These are phyloP conservation scores for Pseudomugil tenellus DNA, from an alignment of 2,797 vertebrate species.

Conservation along the genomic window DNA sequence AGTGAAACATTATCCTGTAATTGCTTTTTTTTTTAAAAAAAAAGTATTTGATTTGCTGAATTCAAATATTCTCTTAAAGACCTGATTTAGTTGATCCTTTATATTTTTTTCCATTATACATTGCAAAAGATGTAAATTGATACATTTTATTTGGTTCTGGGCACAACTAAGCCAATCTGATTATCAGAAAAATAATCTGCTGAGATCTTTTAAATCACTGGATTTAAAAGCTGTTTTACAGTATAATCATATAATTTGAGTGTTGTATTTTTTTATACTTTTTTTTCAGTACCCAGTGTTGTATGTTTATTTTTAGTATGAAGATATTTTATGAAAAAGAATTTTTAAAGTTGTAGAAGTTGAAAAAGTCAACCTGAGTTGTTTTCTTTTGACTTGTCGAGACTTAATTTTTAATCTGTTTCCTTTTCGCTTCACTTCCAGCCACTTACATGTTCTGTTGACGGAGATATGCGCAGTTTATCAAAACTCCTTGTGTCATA, in stretches of 20 bases:
- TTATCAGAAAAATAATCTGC: too few relatives aligned
- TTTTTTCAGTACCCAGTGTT: neutral
- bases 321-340: neutral
- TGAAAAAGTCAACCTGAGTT: too few relatives aligned
- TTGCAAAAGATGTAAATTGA: neutral
- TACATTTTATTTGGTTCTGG: neutral
- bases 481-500: too few relatives aligned
- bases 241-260: too few relatives aligned
- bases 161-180: too few relatives aligned
- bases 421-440: neutral
- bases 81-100: neutral
- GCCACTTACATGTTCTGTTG: too few relatives aligned
- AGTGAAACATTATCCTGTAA: neutral
- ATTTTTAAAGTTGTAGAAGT: too few relatives aligned
- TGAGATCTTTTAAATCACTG: too few relatives aligned
- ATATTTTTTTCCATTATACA: neutral
- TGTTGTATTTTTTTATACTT: too few relatives aligned
- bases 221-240: too few relatives aligned
- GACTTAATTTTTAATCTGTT: neutral
- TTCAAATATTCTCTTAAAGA: neutral
- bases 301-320: neutral
- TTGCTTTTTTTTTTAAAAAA: neutral
- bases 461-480: too few relatives aligned
- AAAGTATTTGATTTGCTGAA: neutral
- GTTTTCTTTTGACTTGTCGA: too few relatives aligned